These are phyloP conservation scores for Varecia variegata DNA, from an alignment of 2,797 vertebrate genomes.

Conservation along the genomic window DNA sequence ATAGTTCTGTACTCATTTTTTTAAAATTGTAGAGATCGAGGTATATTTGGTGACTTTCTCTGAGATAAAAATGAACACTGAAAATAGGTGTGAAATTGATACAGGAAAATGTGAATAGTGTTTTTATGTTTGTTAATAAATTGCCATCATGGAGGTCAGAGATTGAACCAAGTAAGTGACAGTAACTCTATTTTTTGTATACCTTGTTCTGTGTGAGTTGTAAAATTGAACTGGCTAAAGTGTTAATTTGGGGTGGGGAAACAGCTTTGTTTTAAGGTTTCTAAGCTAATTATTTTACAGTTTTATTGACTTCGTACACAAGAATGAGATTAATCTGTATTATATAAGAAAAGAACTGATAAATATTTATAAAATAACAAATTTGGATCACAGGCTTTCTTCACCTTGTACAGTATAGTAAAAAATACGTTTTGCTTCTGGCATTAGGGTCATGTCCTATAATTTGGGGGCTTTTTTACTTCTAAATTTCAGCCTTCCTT, in stretches of 20 bases:
- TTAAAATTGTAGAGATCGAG: not conserved
- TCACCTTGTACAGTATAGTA: not conserved
- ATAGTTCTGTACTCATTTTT: not conserved
- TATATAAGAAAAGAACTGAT: conserved; percentile 49
- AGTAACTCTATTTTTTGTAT: not conserved
- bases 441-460: not conserved
- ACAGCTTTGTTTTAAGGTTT: conserved; percentile 53
- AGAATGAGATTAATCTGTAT: conserved; percentile 49
- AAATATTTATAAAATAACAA: conserved; percentile 59
- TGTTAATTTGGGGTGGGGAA: not conserved
- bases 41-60: conserved; percentile 41
- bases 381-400: conserved; percentile 42
- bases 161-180: not conserved
- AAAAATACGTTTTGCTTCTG: conserved; percentile 3
- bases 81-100: conserved; percentile 8
- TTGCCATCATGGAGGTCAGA: not conserved
- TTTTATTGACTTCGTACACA: conserved; percentile 65
- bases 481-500: not conserved
- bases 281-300: conserved; percentile 69
- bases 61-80: not conserved
- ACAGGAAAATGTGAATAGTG: not conserved
- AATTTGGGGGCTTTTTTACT: conserved; percentile 5
- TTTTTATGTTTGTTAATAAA: not conserved
- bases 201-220: conserved; percentile 25
- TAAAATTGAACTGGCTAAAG: not conserved